A percentile compares a stretch with the other conserved stretches of the same genome.
Evolutionary conservation across 1,140 invertebrate genomes (phyloP).

Genomic region (Sitophilus oryzae): DNA sequence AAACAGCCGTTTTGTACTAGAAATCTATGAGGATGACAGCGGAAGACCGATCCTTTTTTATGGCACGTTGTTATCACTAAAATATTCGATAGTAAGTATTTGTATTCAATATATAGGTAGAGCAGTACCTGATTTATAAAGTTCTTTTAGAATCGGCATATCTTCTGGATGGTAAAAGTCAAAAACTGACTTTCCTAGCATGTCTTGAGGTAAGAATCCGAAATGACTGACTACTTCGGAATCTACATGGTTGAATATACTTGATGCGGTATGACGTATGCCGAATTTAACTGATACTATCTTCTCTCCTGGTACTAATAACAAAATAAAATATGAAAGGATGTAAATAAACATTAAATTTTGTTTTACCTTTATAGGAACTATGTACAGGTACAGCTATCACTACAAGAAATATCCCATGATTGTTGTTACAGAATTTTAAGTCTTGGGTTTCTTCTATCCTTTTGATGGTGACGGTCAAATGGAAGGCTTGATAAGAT

Average conservation of each 20-base stretch:
- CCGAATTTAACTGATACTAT: constrained; percentile 58
- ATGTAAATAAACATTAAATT: background rate
- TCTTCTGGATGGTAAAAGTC: constrained; percentile 87
- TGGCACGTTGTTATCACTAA: constrained; percentile 43
- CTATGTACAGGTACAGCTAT: constrained; percentile 66
- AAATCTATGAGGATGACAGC: constrained; percentile 74
- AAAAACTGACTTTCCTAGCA: constrained; percentile 74
- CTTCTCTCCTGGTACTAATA: constrained; percentile 57
- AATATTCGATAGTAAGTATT: constrained; percentile 13
- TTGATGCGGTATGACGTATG: constrained; percentile 69
- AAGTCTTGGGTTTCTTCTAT: constrained; percentile 43
- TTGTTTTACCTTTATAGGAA: constrained; percentile 63
- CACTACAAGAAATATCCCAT: constrained; percentile 62
- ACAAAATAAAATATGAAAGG: background rate
- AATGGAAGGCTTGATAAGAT: constrained; percentile 65
- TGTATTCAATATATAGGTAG: background rate
- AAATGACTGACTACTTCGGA: constrained; percentile 71
- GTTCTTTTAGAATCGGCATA: constrained; percentile 67
- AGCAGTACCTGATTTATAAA: constrained; percentile 70
- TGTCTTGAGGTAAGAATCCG: constrained; percentile 84
- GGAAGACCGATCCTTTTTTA: constrained; percentile 57
- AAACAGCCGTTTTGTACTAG: constrained; percentile 78
- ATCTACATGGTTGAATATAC: constrained; percentile 71
- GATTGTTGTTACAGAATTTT: constrained; percentile 42
- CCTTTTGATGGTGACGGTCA: constrained; percentile 64